A percentile compares a stretch with the other conserved stretches of the same genome.
phyloP scores from a whole-genome alignment of 2,888 invertebrate species.

The Agrochola lychnidis region DNA sequence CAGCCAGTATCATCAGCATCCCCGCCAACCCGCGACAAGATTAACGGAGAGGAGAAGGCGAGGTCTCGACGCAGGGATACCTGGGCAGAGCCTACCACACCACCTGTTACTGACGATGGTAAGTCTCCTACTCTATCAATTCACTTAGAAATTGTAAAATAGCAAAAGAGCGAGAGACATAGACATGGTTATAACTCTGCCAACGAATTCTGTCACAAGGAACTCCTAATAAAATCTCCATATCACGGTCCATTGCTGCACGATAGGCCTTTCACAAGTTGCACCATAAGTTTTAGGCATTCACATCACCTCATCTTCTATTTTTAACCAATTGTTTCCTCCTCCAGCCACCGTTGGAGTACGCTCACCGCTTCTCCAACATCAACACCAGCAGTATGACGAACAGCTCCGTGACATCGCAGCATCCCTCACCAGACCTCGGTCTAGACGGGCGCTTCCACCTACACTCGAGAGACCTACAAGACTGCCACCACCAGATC shows the following conservation, averaged over 20 bases:
- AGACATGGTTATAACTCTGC: no score
- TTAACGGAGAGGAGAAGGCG: slow-evolving; percentile 94
- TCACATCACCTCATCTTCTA: no score
- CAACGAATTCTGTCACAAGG: no score
- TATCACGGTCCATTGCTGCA: no score
- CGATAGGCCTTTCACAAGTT: no score
- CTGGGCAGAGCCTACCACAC: slow-evolving; percentile 83
- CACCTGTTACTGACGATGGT: slow-evolving; percentile 82
- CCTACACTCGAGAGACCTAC: slow-evolving; percentile 91
- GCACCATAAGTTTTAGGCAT: no score
- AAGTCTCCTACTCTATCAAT: slow-evolving; percentile 24
- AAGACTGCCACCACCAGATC: slow-evolving; percentile 86
- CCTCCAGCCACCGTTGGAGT: slow-evolving; percentile 75
- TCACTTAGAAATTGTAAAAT: no score
- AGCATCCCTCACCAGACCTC: slow-evolving; percentile 94
- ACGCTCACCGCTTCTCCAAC: slow-evolving; percentile 87
- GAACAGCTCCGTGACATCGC: slow-evolving; percentile 96
- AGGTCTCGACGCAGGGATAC: slow-evolving; percentile 89
- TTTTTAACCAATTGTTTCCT: not conserved
- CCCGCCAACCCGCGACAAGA: slow-evolving; percentile 95
- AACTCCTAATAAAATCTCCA: no score
- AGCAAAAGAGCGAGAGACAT: no score
- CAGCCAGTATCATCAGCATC: slow-evolving; percentile 94
- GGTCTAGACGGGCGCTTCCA: slow-evolving; percentile 88
- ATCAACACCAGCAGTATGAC: slow-evolving; percentile 89